These are phyloP conservation scores for Apamea epomidion DNA, from an alignment of 2,888 invertebrate genomes.

Conservation along the genomic window DNA sequence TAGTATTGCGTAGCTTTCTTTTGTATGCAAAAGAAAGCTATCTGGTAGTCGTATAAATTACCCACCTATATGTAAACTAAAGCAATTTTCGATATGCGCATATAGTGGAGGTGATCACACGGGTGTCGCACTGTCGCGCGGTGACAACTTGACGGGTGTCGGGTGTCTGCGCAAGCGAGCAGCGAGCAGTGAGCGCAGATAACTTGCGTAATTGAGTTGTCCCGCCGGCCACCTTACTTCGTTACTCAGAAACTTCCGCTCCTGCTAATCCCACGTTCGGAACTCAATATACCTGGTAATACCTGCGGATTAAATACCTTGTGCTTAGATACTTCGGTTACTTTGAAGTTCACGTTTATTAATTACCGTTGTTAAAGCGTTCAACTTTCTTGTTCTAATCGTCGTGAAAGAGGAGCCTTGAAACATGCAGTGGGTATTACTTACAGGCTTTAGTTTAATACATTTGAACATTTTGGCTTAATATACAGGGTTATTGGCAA, in stretches of 20 bases:
- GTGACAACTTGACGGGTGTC: conserved; percentile 32
- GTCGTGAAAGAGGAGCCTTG: conserved; percentile 23
- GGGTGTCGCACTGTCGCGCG: conserved; percentile 1
- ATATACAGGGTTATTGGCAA: no score
- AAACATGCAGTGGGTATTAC: conserved; percentile 11
- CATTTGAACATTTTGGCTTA: conserved; percentile 9
- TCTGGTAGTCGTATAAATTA: conserved; percentile 3
- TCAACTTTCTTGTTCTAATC: conserved; percentile 44
- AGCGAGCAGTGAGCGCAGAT: conserved; percentile 25
- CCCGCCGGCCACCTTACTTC: conserved; percentile 26
- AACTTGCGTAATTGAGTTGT: conserved; percentile 55
- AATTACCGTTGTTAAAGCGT: conserved; percentile 37
- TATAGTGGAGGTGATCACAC: conserved; percentile 56
- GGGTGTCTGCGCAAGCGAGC: neutral
- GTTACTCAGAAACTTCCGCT: conserved; percentile 29
- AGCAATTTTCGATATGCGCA: conserved; percentile 52
- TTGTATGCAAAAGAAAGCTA: conserved; percentile 6
- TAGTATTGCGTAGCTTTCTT: no score
- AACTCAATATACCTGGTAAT: conserved; percentile 31
- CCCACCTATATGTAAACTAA: conserved; percentile 36
- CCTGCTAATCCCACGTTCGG: conserved; percentile 3
- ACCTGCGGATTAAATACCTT: conserved; percentile 23
- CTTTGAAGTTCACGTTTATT: conserved; percentile 43
- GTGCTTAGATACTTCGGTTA: conserved; percentile 21
- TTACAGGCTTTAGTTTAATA: neutral